Percentiles rank a stretch among this genome's conserved stretches.
Conservation (phyloP, 64 coral and sea anemone species). For the Trachythela sp. region DNA sequence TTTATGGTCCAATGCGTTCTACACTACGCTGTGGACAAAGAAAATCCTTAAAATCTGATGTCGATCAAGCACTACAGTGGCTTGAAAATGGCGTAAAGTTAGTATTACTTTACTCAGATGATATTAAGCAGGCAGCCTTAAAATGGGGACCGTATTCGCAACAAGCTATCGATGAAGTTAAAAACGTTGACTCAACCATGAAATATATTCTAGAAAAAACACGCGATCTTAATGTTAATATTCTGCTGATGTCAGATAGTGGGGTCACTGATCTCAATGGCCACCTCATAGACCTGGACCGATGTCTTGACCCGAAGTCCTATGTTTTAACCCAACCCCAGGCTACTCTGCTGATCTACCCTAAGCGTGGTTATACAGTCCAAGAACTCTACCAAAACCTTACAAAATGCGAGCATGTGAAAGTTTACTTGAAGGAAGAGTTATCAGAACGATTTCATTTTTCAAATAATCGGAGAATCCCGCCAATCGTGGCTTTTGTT, state of each 20-base stretch:
- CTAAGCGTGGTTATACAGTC: background rate
- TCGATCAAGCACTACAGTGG: background rate
- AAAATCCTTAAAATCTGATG: background rate
- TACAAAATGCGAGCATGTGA: background rate
- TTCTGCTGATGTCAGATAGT: background rate
- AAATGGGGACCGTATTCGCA: background rate
- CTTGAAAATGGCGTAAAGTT: background rate
- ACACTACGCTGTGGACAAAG: background rate
- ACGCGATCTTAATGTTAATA: background rate
- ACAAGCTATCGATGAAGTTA: background rate
- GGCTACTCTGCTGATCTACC: slow-evolving; percentile 1
- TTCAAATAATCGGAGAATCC: background rate
- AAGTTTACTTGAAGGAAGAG: slow-evolving; percentile 14
- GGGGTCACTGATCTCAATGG: background rate
- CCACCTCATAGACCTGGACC: background rate
- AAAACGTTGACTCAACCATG: background rate
- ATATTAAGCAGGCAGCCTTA: background rate
- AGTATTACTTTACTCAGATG: background rate
- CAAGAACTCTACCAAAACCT: background rate
- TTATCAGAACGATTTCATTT: background rate
- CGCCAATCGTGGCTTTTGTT: background rate
- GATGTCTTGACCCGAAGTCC: background rate
- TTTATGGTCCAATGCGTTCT: background rate
- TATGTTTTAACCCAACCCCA: background rate
- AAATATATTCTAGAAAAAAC: background rate